phyloP scores from a whole-genome alignment of 2,797 vertebrate genomes.

The Calcarius lapponicus region DNA sequence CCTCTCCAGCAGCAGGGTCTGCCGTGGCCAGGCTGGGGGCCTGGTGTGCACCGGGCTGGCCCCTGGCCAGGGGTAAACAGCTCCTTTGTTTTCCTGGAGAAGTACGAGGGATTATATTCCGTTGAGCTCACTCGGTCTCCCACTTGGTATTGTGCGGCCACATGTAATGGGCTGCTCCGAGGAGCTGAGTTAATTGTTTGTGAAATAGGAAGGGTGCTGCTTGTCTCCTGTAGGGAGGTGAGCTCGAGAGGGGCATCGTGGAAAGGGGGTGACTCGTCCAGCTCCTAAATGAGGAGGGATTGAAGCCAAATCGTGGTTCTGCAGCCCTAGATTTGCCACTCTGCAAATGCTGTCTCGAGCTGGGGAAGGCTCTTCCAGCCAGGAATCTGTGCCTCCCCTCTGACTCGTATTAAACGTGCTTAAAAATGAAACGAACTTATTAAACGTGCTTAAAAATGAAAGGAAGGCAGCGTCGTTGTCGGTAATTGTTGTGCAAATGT shows the following conservation, averaged over 20 bases:
- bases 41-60: background rate
- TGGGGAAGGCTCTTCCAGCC: background rate
- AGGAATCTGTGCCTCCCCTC: background rate
- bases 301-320: background rate
- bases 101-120: conserved; percentile 1
- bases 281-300: background rate
- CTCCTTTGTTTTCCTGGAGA: conserved; percentile 24
- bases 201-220: background rate
- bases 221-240: background rate
- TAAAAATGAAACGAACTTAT: conserved; percentile 46
- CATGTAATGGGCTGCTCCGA: background rate
- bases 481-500: conserved; percentile 71
- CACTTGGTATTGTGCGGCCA: background rate
- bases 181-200: conserved; percentile 12
- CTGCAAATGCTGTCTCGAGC: accelerated
- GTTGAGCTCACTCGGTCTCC: background rate
- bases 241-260: background rate
- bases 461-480: conserved; percentile 3
- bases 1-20: background rate
- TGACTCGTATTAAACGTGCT: conserved; percentile 39
- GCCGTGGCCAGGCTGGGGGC: background rate
- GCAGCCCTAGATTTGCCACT: background rate
- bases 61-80: conserved; percentile 5
- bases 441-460: conserved; percentile 56
- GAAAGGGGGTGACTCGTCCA: background rate